phyloP scores from a whole-genome alignment of 2,888 invertebrate species.

The Coleophora flavipennella region DNA sequence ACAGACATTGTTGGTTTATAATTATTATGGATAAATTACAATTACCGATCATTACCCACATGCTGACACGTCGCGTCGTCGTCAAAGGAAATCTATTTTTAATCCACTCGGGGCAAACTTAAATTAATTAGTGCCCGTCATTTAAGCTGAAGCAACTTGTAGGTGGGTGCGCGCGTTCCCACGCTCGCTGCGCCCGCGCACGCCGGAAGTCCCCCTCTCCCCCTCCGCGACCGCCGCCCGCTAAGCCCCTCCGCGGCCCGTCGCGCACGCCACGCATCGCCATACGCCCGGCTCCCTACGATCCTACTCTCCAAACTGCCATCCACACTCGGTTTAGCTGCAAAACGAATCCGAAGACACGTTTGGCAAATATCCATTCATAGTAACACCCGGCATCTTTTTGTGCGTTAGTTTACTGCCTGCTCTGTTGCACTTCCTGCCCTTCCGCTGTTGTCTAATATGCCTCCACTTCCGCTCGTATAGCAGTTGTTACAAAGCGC shows the following conservation, averaged over 20 bases:
- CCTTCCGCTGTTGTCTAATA: constrained; percentile 21
- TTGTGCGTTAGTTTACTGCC: constrained; percentile 23
- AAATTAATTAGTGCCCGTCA: constrained; percentile 67
- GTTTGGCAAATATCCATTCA: constrained; percentile 56
- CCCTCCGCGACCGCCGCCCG: constrained; percentile 22
- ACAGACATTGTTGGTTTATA: too few relatives aligned
- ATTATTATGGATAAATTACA: neutral
- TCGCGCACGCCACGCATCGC: constrained; percentile 58
- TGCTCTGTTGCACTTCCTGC: constrained; percentile 53
- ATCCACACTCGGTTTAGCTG: constrained; percentile 46
- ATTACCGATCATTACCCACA: neutral
- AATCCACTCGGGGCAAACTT: constrained; percentile 36
- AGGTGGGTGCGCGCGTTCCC: constrained; percentile 64
- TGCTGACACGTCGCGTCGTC: constrained; percentile 16
- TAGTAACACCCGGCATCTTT: constrained; percentile 36
- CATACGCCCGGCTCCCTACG: constrained; percentile 39
- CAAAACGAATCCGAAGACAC: constrained; percentile 49
- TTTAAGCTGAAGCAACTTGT: constrained; percentile 58
- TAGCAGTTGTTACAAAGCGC: neutral
- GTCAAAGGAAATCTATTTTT: constrained; percentile 41
- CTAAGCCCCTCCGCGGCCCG: constrained; percentile 56
- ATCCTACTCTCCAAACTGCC: constrained; percentile 23
- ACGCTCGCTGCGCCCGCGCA: constrained; percentile 63
- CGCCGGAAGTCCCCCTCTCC: constrained; percentile 50
- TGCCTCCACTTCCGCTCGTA: constrained; percentile 10